Evolutionary conservation across 1,140 invertebrate genomes (phyloP).

Genomic region (Brachionus asplanchnoidis): DNA sequence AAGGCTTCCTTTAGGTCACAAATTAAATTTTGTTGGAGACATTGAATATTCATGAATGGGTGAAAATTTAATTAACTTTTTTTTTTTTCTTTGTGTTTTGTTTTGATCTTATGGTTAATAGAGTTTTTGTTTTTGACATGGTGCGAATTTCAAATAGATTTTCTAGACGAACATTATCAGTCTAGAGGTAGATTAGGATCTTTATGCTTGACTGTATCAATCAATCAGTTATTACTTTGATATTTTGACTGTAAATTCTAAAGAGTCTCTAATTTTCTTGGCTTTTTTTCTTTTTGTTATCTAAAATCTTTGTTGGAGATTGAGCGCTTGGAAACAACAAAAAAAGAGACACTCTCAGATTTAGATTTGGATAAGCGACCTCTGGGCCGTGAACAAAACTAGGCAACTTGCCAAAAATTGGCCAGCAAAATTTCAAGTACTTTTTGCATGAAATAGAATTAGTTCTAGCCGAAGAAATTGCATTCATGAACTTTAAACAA

Average conservation of each 20-base stretch:
- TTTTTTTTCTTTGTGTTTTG: no score
- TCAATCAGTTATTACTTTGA: conserved; percentile 25
- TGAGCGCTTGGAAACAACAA: neutral
- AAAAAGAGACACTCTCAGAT: neutral
- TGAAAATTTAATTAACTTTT: conserved; percentile 3
- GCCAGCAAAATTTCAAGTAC: conserved; percentile 2
- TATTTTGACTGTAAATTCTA: conserved; percentile 5
- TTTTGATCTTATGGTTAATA: neutral
- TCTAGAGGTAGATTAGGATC: neutral
- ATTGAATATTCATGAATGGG: neutral
- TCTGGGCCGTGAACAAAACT: neutral
- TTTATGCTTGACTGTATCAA: conserved; percentile 17
- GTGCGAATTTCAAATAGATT: neutral
- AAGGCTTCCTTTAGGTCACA: neutral
- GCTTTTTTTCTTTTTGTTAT: neutral
- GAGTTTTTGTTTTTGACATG: neutral
- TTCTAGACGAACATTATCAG: conserved; percentile 5
- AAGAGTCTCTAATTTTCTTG: neutral
- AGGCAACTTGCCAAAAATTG: neutral
- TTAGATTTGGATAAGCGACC: neutral
- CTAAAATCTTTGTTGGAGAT: neutral
- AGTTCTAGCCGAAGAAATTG: neutral
- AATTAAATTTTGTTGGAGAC: conserved; percentile 12
- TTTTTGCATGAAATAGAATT: conserved; percentile 29
- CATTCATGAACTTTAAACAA: neutral